Percentiles rank a stretch among this genome's conserved stretches.
These are phyloP conservation scores for Cylloceria caligata DNA, from an alignment of 2,888 invertebrate species.

Conservation along the genomic window DNA sequence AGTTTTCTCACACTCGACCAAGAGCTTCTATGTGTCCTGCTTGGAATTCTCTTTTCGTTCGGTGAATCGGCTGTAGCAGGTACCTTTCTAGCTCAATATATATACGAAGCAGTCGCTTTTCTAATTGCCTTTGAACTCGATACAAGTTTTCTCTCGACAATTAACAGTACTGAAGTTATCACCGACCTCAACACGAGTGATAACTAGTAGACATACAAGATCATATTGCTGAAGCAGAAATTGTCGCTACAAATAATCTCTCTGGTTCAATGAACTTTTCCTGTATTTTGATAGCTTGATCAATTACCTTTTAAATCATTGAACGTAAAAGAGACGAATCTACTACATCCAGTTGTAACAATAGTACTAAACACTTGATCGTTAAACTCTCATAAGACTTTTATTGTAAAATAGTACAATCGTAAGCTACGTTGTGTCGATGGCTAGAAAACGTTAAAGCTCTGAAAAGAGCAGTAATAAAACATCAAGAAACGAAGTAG, in stretches of 20 bases:
- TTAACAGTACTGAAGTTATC: not conserved
- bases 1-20: slow-evolving; percentile 57
- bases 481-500: slow-evolving; percentile 48
- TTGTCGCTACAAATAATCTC: not conserved
- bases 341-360: not conserved
- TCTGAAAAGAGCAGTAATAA: slow-evolving; percentile 18
- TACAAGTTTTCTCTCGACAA: slow-evolving; percentile 44
- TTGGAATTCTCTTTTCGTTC: slow-evolving; percentile 64
- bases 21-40: slow-evolving; percentile 57
- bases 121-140: slow-evolving; percentile 58
- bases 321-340: not conserved
- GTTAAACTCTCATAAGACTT: slow-evolving; percentile 16
- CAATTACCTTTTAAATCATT: not conserved
- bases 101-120: slow-evolving; percentile 35
- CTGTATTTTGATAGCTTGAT: not conserved
- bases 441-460: slow-evolving; percentile 6
- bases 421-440: slow-evolving; percentile 10
- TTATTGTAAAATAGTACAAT: slow-evolving; percentile 45
- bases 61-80: slow-evolving; percentile 48
- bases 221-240: not conserved
- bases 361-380: not conserved
- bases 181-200: not conserved
- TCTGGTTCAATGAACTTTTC: not conserved
- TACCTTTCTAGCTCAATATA: slow-evolving; percentile 10
- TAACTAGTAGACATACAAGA: not conserved